These are phyloP conservation scores for Sisyra nigra DNA, from an alignment of 2,888 invertebrate species.

Conservation along the genomic window DNA sequence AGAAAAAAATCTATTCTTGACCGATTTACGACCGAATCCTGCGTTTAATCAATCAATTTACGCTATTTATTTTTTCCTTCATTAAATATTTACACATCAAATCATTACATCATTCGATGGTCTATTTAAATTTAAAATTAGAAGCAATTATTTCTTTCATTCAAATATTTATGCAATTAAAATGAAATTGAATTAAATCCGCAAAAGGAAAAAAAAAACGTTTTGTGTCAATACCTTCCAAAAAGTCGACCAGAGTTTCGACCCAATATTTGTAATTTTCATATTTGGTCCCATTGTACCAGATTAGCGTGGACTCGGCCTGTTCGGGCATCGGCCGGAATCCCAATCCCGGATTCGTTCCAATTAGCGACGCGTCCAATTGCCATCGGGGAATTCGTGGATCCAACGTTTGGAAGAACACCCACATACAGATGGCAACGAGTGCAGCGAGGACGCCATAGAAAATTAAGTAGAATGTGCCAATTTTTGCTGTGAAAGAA, in stretches of 20 bases:
- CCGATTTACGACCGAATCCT: too few species aligned
- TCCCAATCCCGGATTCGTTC: conserved; percentile 90
- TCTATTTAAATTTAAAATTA: too few species aligned
- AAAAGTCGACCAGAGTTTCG: conserved; percentile 53
- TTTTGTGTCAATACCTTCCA: conserved; percentile 69
- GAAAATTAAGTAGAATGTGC: conserved; percentile 88
- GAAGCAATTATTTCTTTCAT: too few species aligned
- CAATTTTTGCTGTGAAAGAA: conserved; percentile 66
- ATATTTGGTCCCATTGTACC: conserved; percentile 73
- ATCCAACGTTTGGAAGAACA: conserved; percentile 82
- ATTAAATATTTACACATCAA: too few species aligned
- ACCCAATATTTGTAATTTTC: conserved; percentile 69
- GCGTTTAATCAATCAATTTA: too few species aligned
- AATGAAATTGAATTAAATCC: too few species aligned
- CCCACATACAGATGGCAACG: conserved; percentile 88
- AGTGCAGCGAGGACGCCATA: conserved; percentile 82
- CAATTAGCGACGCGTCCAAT: conserved; percentile 72
- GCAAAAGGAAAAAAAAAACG: conserved; percentile 11
- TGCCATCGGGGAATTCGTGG: conserved; percentile 83
- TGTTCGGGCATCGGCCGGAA: conserved; percentile 83
- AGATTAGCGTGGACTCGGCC: conserved; percentile 83
- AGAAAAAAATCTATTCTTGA: too few species aligned
- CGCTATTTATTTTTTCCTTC: too few species aligned
- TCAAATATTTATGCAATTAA: too few species aligned
- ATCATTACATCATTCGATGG: too few species aligned